A percentile compares a stretch with the other conserved stretches of the same genome.
These are phyloP conservation scores for Amphipyra tragopoginis DNA, from an alignment of 2,888 invertebrate species.

Conservation along the genomic window DNA sequence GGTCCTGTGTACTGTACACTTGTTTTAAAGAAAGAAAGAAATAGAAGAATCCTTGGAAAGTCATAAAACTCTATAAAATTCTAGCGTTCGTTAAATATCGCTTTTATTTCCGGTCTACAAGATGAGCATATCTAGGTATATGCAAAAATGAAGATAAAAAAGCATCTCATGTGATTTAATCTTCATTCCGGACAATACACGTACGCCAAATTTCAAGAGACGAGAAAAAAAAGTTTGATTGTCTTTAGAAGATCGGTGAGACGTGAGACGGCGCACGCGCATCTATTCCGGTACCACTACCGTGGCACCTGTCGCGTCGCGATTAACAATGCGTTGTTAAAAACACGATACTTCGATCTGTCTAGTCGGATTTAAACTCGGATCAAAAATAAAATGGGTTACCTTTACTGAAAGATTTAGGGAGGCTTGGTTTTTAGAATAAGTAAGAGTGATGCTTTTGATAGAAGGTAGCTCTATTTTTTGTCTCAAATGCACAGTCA, in stretches of 20 bases:
- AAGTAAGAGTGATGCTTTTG: too few species aligned
- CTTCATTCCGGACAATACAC: slow-evolving; percentile 12
- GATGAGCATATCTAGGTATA: not conserved
- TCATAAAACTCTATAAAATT: not conserved
- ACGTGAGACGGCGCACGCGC: slow-evolving; percentile 42
- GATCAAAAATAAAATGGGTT: slow-evolving; percentile 21
- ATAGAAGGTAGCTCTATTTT: too few species aligned
- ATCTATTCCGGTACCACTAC: slow-evolving; percentile 54
- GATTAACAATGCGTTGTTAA: slow-evolving; percentile 56
- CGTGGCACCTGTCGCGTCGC: slow-evolving; percentile 56
- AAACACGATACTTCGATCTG: slow-evolving; percentile 53
- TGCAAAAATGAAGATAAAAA: not conserved
- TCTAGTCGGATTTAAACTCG: slow-evolving; percentile 19
- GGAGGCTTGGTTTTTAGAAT: not conserved
- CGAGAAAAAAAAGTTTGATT: slow-evolving; percentile 47
- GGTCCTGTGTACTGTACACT: too few species aligned
- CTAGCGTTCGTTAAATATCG: not conserved
- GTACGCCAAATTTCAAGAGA: slow-evolving; percentile 28
- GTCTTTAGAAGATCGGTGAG: slow-evolving; percentile 37
- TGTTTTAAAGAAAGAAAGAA: too few species aligned
- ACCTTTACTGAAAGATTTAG: slow-evolving; percentile 3
- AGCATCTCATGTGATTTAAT: slow-evolving; percentile 9
- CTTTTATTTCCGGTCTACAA: not conserved
- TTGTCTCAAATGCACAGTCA: too few species aligned
- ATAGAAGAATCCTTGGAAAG: too few species aligned